Evolutionary conservation across 2,888 invertebrate genomes (phyloP).

Genomic region (Pocota personata): DNA sequence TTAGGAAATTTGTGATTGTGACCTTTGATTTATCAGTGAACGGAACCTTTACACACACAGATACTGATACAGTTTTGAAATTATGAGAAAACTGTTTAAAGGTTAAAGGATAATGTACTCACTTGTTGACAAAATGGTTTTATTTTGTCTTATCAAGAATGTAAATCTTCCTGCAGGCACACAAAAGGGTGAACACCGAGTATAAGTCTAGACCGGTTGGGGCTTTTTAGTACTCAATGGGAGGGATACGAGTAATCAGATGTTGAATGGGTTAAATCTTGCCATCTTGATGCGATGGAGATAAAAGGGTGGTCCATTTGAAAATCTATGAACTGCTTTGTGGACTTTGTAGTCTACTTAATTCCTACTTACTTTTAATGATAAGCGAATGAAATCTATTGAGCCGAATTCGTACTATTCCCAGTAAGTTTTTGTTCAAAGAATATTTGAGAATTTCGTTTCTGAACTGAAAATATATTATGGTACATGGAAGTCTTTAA

Average conservation of each 20-base stretch:
- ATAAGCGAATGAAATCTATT: too few relatives aligned
- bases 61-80: neutral
- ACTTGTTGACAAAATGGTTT: neutral
- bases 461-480: too few relatives aligned
- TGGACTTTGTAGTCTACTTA: too few relatives aligned
- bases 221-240: too few relatives aligned
- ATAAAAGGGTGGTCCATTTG: neutral
- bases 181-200: neutral
- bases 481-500: too few relatives aligned
- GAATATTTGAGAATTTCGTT: too few relatives aligned
- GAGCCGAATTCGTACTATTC: too few relatives aligned
- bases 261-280: neutral
- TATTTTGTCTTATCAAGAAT: neutral
- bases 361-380: too few relatives aligned
- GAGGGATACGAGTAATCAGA: neutral
- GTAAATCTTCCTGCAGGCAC: neutral
- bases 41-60: neutral
- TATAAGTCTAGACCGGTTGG: neutral
- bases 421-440: too few relatives aligned
- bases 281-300: neutral
- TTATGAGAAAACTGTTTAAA: neutral
- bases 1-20: neutral
- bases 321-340: too few relatives aligned
- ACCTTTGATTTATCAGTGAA: neutral
- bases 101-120: neutral